Evolutionary conservation across 2,797 vertebrate genomes (phyloP).

Genomic region (Salmo trutta): DNA sequence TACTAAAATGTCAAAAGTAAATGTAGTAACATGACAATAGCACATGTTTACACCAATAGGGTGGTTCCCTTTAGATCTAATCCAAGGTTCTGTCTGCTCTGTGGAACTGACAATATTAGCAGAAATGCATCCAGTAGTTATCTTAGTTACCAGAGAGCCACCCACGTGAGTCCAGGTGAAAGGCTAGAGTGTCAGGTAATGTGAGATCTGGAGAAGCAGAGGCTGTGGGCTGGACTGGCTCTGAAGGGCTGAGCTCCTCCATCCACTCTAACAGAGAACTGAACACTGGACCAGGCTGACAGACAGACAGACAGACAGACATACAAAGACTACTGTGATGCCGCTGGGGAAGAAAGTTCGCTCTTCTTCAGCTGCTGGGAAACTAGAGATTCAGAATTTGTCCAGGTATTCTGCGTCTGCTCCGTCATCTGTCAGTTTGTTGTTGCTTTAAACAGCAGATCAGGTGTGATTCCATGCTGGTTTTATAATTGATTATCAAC

Average conservation of each 20-base stretch:
- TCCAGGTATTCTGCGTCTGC: slow-evolving; percentile 69
- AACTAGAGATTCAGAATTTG: slow-evolving; percentile 68
- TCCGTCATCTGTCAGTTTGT: neutral
- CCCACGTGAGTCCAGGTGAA: slow-evolving; percentile 58
- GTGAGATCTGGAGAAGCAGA: slow-evolving; percentile 50
- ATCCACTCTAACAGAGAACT: slow-evolving; percentile 18
- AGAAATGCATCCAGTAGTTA: slow-evolving; percentile 14
- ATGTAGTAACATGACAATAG: neutral
- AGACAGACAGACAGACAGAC: slow-evolving; percentile 5
- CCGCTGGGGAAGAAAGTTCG: slow-evolving; percentile 60
- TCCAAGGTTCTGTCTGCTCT: neutral
- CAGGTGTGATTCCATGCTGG: neutral
- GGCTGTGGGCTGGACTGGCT: slow-evolving; percentile 29
- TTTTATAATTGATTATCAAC: neutral
- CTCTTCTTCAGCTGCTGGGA: slow-evolving; percentile 75
- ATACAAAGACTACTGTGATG: slow-evolving; percentile 44
- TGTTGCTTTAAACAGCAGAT: neutral
- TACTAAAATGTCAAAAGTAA: neutral
- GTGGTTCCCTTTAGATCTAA: neutral
- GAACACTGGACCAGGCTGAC: slow-evolving; percentile 15
- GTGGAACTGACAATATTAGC: slow-evolving; percentile 6
- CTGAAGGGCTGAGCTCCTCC: neutral
- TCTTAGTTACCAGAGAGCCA: slow-evolving; percentile 19
- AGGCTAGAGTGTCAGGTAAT: slow-evolving; percentile 64
- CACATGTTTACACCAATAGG: neutral